A percentile compares a stretch with the other conserved stretches of the same genome.
Evolutionary conservation across 2,113 vertebrate genomes (phyloP).

Genomic region (Cinclus cinclus): DNA sequence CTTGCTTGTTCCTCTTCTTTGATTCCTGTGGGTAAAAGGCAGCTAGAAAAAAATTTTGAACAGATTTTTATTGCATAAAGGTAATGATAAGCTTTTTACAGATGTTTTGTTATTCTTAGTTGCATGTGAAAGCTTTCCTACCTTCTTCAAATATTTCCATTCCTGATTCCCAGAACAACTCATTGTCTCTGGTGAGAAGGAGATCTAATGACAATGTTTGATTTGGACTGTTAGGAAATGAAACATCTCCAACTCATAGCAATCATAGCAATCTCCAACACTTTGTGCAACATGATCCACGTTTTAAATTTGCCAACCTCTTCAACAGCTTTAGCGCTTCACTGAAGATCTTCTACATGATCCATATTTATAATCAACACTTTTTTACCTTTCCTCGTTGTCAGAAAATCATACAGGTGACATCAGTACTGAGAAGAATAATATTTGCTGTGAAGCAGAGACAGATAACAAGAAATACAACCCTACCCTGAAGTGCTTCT

Average conservation of each 20-base stretch:
- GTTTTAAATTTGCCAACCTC: neutral
- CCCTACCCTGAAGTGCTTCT: accelerated
- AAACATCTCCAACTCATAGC: accelerated
- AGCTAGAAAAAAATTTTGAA: neutral
- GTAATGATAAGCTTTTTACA: neutral
- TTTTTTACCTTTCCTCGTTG: neutral
- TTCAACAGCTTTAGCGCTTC: neutral
- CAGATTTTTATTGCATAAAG: neutral
- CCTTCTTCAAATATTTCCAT: neutral
- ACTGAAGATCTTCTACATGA: neutral
- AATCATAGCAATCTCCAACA: neutral
- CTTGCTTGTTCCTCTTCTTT: neutral
- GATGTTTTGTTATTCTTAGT: neutral
- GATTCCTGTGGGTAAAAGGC: neutral
- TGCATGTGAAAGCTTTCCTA: neutral
- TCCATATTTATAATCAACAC: neutral
- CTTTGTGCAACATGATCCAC: neutral
- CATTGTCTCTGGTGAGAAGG: neutral
- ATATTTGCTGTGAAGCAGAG: neutral
- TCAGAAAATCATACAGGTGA: accelerated
- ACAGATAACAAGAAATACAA: accelerated
- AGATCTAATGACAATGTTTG: neutral
- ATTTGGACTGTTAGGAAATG: neutral
- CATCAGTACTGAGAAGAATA: neutral
- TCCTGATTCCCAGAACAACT: neutral